Base-by-base conservation (phyloP, 2,888 invertebrate genomes). In the Eupithecia pulchellata region DNA sequence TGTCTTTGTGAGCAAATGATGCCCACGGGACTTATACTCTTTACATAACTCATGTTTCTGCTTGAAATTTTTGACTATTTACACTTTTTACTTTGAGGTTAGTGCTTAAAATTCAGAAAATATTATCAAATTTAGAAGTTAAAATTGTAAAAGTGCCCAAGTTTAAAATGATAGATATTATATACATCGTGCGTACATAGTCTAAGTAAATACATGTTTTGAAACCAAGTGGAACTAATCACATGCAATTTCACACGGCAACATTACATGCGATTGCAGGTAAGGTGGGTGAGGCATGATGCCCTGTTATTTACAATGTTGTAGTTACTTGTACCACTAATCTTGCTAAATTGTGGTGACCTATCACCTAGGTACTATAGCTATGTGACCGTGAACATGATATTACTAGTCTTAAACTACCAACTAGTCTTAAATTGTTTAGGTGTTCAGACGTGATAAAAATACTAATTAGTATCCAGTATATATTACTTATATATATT, bases 321-420 rank as follows among this genome's bases (percentile, higher is more conserved):
- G 42, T 27, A 27, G 14, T 14, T 55, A 27, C 27, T 14, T 55
- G 55, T 55, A 55, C 61, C n/a, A 20, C 2, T 66, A 65, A 39
- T 58, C 66, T 58, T 30, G 17, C 29, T 14, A 25, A 66, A 65
- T 57, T 14, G 20, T 32, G 13, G 13, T 66, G 57, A 9, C 20
- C 20, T 0, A 9, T 11, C 0, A 13, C 14, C 29, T 13, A 36
- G 20, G 42, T 47, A 9, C 20, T 20, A 39, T 66, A n/a, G 36
- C 20, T 17, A 55, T 27, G 27, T 27, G 55, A 27, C 13, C 27
- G 27, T 55, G 55, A 8, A n/a, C 6, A 20, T 39, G 30, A 30
- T 30, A 30, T 30, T 6, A 17, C 17, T 4, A 39, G 5, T 17
- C 39, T 39, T 39, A 17, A 39, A 17, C 39, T 39, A 39, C n/a